Percentiles rank a stretch among this genome's conserved stretches.
Conservation (phyloP, 2,113 vertebrate species). For the Clarias magur region DNA sequence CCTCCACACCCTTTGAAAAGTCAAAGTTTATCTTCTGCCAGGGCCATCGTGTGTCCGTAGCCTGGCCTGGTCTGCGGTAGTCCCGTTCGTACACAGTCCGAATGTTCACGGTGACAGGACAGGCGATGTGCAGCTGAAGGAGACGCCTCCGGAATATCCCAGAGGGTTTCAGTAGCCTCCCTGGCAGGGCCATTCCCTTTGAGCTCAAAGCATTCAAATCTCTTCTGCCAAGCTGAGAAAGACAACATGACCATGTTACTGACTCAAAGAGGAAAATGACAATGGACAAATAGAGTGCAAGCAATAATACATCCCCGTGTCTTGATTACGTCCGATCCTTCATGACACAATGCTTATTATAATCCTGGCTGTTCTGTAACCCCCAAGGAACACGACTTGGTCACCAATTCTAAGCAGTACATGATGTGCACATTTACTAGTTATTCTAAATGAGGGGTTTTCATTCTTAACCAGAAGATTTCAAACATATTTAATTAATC, state of each 20-base stretch:
- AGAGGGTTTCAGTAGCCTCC: constrained; percentile 53
- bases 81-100: constrained; percentile 56
- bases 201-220: background rate
- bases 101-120: constrained; percentile 28
- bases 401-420: background rate
- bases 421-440: background rate
- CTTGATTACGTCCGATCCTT: background rate
- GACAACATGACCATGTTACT: background rate
- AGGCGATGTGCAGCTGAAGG: constrained; percentile 40
- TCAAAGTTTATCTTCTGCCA: constrained; percentile 74
- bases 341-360: background rate
- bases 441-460: background rate
- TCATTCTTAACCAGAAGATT: background rate
- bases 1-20: constrained; percentile 78
- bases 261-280: no score
- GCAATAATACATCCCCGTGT: background rate
- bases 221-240: background rate
- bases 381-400: background rate
- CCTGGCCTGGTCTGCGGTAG: constrained; percentile 79
- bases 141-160: constrained; percentile 39
- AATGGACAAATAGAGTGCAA: background rate
- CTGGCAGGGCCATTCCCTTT: constrained; percentile 53
- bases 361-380: background rate
- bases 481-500: background rate
- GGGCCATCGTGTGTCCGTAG: constrained; percentile 61